Evolutionary conservation across 2,888 invertebrate species (phyloP).

Genomic region (Hybos culiciformis): DNA sequence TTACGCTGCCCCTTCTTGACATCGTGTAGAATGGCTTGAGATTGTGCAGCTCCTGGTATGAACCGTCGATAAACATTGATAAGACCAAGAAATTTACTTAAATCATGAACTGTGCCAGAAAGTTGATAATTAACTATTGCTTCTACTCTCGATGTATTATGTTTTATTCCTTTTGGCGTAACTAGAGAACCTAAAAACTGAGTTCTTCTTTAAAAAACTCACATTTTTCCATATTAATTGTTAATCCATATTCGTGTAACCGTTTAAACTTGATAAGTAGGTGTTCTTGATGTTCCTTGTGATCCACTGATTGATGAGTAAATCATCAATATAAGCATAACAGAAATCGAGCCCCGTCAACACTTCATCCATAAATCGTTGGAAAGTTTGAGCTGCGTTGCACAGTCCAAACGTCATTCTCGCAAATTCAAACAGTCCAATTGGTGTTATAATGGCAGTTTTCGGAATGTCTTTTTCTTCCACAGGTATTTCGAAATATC

Average conservation of each 20-base stretch:
- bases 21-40: background rate
- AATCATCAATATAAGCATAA: slow-evolving; percentile 20
- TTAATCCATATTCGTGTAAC: slow-evolving; percentile 13
- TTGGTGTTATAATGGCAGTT: slow-evolving; percentile 22
- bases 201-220: slow-evolving; percentile 6
- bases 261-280: slow-evolving; percentile 15
- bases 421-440: slow-evolving; percentile 24
- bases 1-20: background rate
- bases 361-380: slow-evolving; percentile 23
- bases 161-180: slow-evolving; percentile 2
- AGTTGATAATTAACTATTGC: background rate
- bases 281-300: slow-evolving; percentile 16
- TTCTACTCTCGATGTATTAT: background rate
- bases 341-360: slow-evolving; percentile 15
- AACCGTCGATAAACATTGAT: slow-evolving; percentile 8
- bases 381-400: slow-evolving; percentile 25
- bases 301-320: slow-evolving; percentile 16
- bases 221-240: slow-evolving; percentile 14
- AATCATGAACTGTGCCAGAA: slow-evolving; percentile 1
- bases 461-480: background rate
- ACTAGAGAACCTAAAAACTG: slow-evolving; percentile 7
- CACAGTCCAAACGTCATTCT: slow-evolving; percentile 24
- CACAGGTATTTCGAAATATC: background rate
- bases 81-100: slow-evolving; percentile 4
- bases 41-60: background rate